These are phyloP conservation scores for Pinctada fucata DNA, from an alignment of 2,888 invertebrate species.

Conservation along the genomic window DNA sequence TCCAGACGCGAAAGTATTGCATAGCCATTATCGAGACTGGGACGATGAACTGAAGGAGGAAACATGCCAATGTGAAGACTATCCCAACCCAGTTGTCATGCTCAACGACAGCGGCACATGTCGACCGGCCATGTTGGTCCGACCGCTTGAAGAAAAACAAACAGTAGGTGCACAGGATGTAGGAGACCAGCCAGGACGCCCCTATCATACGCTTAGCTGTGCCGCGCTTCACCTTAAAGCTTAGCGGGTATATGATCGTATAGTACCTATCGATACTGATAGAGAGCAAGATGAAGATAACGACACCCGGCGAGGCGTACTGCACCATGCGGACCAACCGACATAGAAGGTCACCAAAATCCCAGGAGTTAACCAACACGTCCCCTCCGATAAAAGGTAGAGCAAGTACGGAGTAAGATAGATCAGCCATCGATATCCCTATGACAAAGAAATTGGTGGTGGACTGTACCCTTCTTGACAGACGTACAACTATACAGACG, in stretches of 20 bases:
- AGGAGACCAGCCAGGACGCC: slow-evolving; percentile 57
- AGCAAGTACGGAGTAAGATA: slow-evolving; percentile 56
- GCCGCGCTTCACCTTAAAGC: slow-evolving; percentile 72
- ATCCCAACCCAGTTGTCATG: slow-evolving; percentile 49
- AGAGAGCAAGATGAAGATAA: slow-evolving; percentile 63
- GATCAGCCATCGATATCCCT: slow-evolving; percentile 66
- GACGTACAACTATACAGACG: slow-evolving; percentile 72
- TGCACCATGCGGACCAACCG: slow-evolving; percentile 66
- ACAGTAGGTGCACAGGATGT: slow-evolving; percentile 55
- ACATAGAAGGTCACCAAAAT: slow-evolving; percentile 64
- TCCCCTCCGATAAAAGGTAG: slow-evolving; percentile 63
- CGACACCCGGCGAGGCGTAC: slow-evolving; percentile 53
- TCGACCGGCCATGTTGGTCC: not conserved
- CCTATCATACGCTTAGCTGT: slow-evolving; percentile 71
- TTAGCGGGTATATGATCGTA: slow-evolving; percentile 74
- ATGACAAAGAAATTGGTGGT: slow-evolving; percentile 76
- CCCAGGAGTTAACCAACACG: slow-evolving; percentile 58
- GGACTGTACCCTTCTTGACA: slow-evolving; percentile 74
- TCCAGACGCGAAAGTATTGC: slow-evolving; percentile 62
- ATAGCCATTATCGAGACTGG: slow-evolving; percentile 57
- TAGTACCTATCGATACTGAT: slow-evolving; percentile 74
- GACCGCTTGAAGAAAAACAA: slow-evolving; percentile 62
- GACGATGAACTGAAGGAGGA: slow-evolving; percentile 55
- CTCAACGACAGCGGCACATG: slow-evolving; percentile 60
- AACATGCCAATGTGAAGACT: slow-evolving; percentile 54